These are phyloP conservation scores for Romanogobio albipinnatus DNA, from an alignment of 2,113 vertebrate species.

Conservation along the genomic window DNA sequence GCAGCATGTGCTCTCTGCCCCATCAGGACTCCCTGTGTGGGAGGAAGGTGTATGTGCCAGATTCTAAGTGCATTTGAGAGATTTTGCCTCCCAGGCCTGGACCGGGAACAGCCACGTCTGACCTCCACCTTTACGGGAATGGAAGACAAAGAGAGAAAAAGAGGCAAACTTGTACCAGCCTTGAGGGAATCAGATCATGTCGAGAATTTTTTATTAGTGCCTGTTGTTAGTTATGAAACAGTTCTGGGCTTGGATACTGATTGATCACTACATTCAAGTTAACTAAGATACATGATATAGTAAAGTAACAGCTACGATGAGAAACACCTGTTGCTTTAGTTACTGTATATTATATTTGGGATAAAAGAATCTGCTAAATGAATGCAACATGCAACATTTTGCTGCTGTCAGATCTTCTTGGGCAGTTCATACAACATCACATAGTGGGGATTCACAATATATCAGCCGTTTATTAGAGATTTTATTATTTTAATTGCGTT, in stretches of 20 bases:
- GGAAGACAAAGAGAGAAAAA: constrained; percentile 40
- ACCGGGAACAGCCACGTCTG: neutral
- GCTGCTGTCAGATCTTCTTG: neutral
- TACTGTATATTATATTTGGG: neutral
- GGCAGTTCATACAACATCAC: no score
- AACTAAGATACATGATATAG: neutral
- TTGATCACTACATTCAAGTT: neutral
- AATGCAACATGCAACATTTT: neutral
- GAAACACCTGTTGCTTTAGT: neutral
- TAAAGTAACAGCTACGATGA: neutral
- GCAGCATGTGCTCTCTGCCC: constrained; percentile 60
- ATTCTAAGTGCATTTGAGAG: constrained; percentile 34
- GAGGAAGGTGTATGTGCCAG: constrained; percentile 33
- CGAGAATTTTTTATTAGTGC: neutral
- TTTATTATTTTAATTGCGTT: neutral
- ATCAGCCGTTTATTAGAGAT: neutral
- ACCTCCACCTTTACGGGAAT: constrained; percentile 13
- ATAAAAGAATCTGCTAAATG: neutral
- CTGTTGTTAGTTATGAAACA: neutral
- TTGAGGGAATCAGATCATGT: neutral
- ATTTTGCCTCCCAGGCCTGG: constrained; percentile 27
- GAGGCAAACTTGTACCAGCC: neutral
- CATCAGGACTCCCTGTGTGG: constrained; percentile 46
- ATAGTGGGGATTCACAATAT: neutral
- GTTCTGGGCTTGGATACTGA: neutral